Conservation (phyloP, 92 coral and sea anemone species). For the Palythoa caribaeorum region DNA sequence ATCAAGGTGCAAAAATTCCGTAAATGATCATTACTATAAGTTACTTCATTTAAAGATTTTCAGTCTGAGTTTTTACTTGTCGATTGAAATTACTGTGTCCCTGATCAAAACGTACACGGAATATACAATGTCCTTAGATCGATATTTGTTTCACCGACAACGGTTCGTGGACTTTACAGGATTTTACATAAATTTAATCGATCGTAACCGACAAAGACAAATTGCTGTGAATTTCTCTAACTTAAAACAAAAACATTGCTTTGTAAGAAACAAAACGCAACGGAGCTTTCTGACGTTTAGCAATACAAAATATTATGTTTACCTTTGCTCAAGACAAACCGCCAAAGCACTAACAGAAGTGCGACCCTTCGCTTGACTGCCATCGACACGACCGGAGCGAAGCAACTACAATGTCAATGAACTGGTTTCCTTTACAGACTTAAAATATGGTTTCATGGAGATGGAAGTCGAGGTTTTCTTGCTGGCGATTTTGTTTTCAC, state of each 20-base stretch:
- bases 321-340: slow-evolving; percentile 9
- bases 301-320: background rate
- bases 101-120: background rate
- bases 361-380: background rate
- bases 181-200: background rate
- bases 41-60: background rate
- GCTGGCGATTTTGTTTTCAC: too few relatives aligned
- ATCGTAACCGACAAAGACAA: slow-evolving; percentile 11
- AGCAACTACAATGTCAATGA: slow-evolving; percentile 10
- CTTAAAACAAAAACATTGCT: background rate
- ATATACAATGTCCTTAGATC: background rate
- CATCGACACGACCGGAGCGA: too few relatives aligned
- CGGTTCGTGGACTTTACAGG: background rate
- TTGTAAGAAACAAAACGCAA: background rate
- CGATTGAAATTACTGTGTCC: background rate
- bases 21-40: background rate
- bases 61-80: slow-evolving; percentile 1
- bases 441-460: slow-evolving; percentile 13
- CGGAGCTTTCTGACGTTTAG: background rate
- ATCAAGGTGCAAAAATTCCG: background rate
- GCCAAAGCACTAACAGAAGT: slow-evolving; percentile 29
- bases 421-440: slow-evolving; percentile 16
- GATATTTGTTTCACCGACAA: background rate
- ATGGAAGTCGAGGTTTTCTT: background rate
- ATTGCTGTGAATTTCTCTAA: background rate